Conservation (phyloP, 2,113 vertebrate genomes). For the Prinia subflava region DNA sequence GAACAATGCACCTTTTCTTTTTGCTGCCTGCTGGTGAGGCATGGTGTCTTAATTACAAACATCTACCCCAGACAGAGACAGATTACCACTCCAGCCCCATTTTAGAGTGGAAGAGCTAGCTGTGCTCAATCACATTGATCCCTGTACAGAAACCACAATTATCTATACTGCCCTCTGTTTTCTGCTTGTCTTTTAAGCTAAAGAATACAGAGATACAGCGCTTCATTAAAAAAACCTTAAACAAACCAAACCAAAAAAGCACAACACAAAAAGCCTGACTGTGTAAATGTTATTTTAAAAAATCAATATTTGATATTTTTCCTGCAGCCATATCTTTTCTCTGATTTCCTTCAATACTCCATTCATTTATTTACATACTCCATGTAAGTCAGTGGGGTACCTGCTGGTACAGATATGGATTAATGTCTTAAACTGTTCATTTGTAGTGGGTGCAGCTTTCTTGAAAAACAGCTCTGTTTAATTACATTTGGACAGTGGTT, state of each 20-base stretch:
- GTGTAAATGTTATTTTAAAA: neutral
- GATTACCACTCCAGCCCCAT: neutral
- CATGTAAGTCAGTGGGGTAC: neutral
- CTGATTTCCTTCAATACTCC: neutral
- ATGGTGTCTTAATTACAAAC: neutral
- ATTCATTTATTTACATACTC: neutral
- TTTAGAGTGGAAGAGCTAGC: neutral
- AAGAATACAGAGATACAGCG: neutral
- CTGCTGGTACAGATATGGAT: neutral
- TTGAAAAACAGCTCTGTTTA: neutral
- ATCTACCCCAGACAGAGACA: neutral
- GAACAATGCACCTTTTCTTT: conserved; percentile 3
- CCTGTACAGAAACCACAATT: neutral
- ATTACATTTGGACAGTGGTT: neutral
- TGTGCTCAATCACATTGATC: neutral
- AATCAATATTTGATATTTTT: neutral
- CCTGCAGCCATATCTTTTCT: neutral
- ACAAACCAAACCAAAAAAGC: neutral
- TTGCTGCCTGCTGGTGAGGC: neutral
- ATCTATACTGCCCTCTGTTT: neutral
- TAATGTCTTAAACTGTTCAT: neutral
- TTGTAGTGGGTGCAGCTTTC: neutral
- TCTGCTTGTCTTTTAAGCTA: neutral
- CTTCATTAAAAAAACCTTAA: neutral
- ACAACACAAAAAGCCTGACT: neutral